A percentile compares a stretch with the other conserved stretches of the same genome.
These are phyloP conservation scores for Labroides dimidiatus DNA, from an alignment of 2,797 vertebrate genomes.

Conservation along the genomic window DNA sequence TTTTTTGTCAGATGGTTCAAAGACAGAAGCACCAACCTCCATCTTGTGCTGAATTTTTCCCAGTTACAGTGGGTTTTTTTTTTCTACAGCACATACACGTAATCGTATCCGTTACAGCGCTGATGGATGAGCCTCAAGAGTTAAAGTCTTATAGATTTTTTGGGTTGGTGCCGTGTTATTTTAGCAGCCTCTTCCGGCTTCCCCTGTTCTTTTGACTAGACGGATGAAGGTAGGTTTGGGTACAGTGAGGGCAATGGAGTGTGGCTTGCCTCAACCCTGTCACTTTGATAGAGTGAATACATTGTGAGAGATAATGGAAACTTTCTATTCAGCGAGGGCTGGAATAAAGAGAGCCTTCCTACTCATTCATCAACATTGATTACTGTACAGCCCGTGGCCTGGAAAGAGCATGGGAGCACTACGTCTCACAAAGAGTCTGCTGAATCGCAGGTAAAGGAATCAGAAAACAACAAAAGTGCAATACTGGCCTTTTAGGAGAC, in stretches of 20 bases:
- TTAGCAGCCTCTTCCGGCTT: slow-evolving; percentile 83
- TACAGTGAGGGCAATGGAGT: slow-evolving; percentile 88
- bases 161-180: slow-evolving; percentile 71
- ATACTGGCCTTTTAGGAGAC: slow-evolving; percentile 79
- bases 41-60: slow-evolving; percentile 38
- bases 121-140: slow-evolving; percentile 67
- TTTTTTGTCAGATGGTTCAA: slow-evolving; percentile 48
- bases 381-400: slow-evolving; percentile 85
- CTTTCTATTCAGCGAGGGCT: slow-evolving; percentile 93
- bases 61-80: slow-evolving; percentile 32
- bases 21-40: slow-evolving; percentile 27
- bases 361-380: slow-evolving; percentile 96
- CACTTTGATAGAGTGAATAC: slow-evolving; percentile 99
- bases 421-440: slow-evolving; percentile 80
- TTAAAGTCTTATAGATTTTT: slow-evolving; percentile 72
- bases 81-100: slow-evolving; percentile 42
- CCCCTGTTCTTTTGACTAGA: slow-evolving; percentile 78
- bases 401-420: slow-evolving; percentile 82
- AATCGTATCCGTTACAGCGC: slow-evolving; percentile 48
- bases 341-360: slow-evolving; percentile 94
- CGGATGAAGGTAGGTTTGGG: slow-evolving; percentile 84
- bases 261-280: slow-evolving; percentile 91
- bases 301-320: slow-evolving; percentile 97
- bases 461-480: slow-evolving; percentile 81
- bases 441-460: slow-evolving; percentile 79